Percentiles rank a stretch among this genome's conserved stretches.
phyloP scores from a whole-genome alignment of 2,888 invertebrate genomes.

The Dolomedes plantarius region DNA sequence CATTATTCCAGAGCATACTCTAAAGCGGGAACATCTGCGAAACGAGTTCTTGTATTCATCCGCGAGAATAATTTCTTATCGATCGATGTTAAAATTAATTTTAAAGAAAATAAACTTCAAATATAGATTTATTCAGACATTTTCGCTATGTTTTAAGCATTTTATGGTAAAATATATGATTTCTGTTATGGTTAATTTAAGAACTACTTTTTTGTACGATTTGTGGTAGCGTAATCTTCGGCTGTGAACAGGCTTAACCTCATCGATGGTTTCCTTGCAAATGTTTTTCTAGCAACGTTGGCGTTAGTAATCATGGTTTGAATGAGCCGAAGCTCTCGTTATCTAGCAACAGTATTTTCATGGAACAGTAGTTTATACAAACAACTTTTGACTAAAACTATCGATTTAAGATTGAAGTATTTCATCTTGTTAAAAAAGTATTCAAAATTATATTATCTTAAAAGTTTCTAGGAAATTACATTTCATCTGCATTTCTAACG shows the following conservation, averaged over 20 bases:
- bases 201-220: conserved; percentile 31
- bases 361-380: no score
- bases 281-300: conserved; percentile 63
- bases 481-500: no score
- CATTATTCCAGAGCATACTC: conserved; percentile 68
- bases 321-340: background rate
- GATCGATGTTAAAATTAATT: background rate
- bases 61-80: conserved; percentile 45
- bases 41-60: conserved; percentile 53
- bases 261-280: conserved; percentile 56
- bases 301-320: conserved; percentile 43
- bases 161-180: background rate
- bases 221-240: conserved; percentile 28
- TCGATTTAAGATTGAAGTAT: no score
- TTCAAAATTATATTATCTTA: no score
- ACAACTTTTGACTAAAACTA: no score
- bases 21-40: conserved; percentile 73
- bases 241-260: conserved; percentile 32
- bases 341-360: no score
- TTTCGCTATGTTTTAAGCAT: background rate
- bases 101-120: background rate
- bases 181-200: background rate
- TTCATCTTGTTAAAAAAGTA: no score
- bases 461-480: no score
- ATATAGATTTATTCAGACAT: background rate